Conservation (phyloP, 2,888 invertebrate genomes). For the Poecilus cupreus region DNA sequence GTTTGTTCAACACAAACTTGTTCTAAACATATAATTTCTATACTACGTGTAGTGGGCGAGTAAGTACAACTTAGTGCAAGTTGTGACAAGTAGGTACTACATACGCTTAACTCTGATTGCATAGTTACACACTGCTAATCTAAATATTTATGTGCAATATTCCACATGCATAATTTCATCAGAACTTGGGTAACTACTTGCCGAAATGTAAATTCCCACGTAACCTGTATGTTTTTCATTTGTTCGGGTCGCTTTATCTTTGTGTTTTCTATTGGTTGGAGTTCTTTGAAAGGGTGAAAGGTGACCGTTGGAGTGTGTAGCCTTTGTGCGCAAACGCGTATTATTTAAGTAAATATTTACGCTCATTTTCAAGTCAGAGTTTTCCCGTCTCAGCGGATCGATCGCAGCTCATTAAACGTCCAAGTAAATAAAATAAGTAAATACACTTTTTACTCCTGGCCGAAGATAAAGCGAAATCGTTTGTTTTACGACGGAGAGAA, state of each 20-base stretch:
- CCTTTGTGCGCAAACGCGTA: not conserved
- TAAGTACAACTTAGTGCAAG: constrained; percentile 24
- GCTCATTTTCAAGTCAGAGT: constrained; percentile 23
- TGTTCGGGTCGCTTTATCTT: too few species aligned
- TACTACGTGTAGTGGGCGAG: constrained; percentile 16
- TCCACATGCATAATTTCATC: constrained; percentile 38
- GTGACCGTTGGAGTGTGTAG: not conserved
- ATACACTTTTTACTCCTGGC: constrained; percentile 47
- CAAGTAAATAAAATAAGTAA: constrained; percentile 55
- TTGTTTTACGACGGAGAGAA: constrained; percentile 50
- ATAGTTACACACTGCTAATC: constrained; percentile 31
- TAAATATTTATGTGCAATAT: constrained; percentile 39
- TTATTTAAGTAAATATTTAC: constrained; percentile 22
- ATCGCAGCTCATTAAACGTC: constrained; percentile 50
- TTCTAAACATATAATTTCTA: constrained; percentile 40
- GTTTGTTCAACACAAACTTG: constrained; percentile 29
- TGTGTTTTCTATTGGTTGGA: too few species aligned
- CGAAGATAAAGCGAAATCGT: constrained; percentile 52
- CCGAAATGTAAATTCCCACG: constrained; percentile 2
- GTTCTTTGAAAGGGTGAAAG: not conserved
- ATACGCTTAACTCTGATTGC: constrained; percentile 32
- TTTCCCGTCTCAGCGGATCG: constrained; percentile 23
- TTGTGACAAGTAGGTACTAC: constrained; percentile 21
- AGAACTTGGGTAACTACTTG: constrained; percentile 17
- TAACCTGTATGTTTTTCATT: too few species aligned